A percentile compares a stretch with the other conserved stretches of the same genome.
Conservation (phyloP, 2,888 invertebrate genomes). For the Alitta virens region DNA sequence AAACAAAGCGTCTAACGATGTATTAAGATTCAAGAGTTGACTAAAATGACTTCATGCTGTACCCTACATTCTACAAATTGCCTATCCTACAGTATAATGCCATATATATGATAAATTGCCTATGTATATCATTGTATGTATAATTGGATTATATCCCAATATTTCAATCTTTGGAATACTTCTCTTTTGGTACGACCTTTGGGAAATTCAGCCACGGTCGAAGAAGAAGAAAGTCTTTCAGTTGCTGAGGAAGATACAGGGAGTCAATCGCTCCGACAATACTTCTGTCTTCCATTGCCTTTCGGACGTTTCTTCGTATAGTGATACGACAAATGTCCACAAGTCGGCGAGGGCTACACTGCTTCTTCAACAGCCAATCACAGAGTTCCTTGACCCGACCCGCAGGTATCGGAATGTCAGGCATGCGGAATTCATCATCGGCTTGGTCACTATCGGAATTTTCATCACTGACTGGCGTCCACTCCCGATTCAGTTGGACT, state of each 20-base stretch:
- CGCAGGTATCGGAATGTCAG: conserved; percentile 21
- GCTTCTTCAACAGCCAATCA: conserved; percentile 25
- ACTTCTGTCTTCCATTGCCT: conserved; percentile 13
- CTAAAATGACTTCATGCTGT: too few relatives aligned
- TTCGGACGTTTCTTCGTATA: conserved; percentile 18
- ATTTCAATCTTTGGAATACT: too few relatives aligned
- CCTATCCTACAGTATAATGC: too few relatives aligned
- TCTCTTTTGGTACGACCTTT: too few relatives aligned
- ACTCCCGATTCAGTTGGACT: background rate
- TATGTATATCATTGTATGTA: too few relatives aligned
- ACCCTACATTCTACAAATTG: too few relatives aligned
- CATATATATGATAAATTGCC: too few relatives aligned
- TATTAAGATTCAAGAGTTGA: too few relatives aligned
- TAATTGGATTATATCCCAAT: too few relatives aligned
- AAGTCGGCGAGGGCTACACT: conserved; percentile 18
- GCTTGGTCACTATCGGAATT: background rate
- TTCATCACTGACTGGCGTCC: background rate
- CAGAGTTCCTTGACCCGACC: conserved; percentile 27
- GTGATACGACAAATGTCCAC: conserved; percentile 23
- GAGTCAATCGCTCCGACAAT: conserved; percentile 19
- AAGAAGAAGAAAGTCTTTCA: conserved; percentile 26
- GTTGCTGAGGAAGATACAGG: conserved; percentile 25
- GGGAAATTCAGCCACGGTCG: conserved; percentile 1
- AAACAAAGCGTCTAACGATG: too few relatives aligned
- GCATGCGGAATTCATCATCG: background rate